Evolutionary conservation across 2,888 invertebrate species (phyloP).

Genomic region (Pristionchus exspectatus): DNA sequence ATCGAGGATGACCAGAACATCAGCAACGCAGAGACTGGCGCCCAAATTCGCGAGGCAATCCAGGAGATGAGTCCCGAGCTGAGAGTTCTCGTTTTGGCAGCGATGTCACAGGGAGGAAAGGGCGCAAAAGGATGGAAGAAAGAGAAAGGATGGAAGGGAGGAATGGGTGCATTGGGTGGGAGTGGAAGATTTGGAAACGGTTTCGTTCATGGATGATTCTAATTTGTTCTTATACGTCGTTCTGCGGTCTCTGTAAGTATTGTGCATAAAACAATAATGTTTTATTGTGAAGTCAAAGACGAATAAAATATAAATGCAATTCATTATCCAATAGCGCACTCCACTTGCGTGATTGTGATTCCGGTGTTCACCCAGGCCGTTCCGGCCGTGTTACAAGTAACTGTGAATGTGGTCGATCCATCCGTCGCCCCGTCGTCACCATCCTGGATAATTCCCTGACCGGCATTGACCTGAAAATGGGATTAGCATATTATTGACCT

Average conservation of each 20-base stretch:
- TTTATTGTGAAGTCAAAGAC: background rate
- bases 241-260: background rate
- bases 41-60: background rate
- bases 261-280: background rate
- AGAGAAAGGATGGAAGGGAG: background rate
- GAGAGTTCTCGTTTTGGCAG: conserved; percentile 3
- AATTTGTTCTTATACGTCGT: background rate
- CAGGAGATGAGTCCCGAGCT: background rate
- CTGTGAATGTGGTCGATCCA: too few relatives aligned
- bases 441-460: too few relatives aligned
- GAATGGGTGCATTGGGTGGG: background rate
- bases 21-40: background rate
- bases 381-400: too few relatives aligned
- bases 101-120: background rate
- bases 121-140: background rate
- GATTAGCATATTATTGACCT: too few relatives aligned
- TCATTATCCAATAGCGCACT: too few relatives aligned
- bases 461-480: too few relatives aligned
- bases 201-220: background rate
- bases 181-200: background rate
- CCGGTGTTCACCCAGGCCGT: too few relatives aligned
- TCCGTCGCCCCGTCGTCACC: too few relatives aligned
- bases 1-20: background rate
- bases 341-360: too few relatives aligned
- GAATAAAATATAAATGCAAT: background rate